Base-by-base conservation (phyloP, 2,888 invertebrate genomes). In the Hedya salicella region DNA sequence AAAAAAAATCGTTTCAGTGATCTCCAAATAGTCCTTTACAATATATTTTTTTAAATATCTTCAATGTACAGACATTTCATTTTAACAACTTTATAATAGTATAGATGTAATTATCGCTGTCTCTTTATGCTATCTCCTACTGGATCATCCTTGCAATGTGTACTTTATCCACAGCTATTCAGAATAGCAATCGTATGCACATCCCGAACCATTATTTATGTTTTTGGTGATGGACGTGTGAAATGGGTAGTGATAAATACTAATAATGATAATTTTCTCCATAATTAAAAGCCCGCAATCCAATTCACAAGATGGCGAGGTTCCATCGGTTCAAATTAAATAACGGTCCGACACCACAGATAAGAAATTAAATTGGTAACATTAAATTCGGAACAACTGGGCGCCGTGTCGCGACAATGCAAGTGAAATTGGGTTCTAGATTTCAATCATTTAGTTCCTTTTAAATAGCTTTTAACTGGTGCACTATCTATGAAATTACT, bases 321-420 rank as follows among this genome's bases (percentile, higher is more conserved):
- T 48, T 48, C 52, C 46, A 21, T 57, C 48, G 54, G 66, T 54
- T 66, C 48, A 61, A 66, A 66, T 66, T 66, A 61, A 66, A 66
- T 66, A 66, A 66, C 66, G 66, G 66, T 61, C 59, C 65, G 46
- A 52, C 65, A 40, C 52, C 53, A 66, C 66, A 61, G 66, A 66
- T 66, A 66, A 66, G 53, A 66, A 65, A 66, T 66, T 66, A 65
- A 65, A 65, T 64, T 64, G 57, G 50, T 30, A 44, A 63, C 63
- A 57, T 64, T 64, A 60, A 65, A 59, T 46, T 59, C 46, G 17
- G 59, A 59, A 54, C 62, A 52, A 63, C 59, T 64, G 64, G 65
- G 52, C 14, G 62, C 54, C 53, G 62, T 62, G 46, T 62, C 46
- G 57, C 52, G 59, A 65, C 65, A 65, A 60, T 65, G 46, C 65